Conservation (phyloP, 2,888 invertebrate genomes). For the Eupithecia insigniata region DNA sequence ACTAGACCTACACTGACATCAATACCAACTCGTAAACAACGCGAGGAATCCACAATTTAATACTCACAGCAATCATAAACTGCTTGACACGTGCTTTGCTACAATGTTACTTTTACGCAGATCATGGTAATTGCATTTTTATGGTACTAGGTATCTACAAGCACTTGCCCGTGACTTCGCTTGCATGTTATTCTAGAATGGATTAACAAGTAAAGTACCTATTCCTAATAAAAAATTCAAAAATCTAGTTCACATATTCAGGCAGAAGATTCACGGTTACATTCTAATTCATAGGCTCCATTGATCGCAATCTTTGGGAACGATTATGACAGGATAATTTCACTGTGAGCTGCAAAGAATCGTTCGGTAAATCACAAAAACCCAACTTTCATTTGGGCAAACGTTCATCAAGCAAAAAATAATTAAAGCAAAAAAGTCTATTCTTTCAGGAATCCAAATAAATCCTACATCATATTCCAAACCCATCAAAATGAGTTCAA, state of each 20-base stretch:
- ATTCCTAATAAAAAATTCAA: background rate
- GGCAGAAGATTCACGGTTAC: background rate
- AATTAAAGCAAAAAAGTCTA: too few species aligned
- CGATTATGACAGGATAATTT: background rate
- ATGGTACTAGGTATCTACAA: constrained; percentile 4
- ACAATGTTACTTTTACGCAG: constrained; percentile 28
- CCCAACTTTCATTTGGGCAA: too few species aligned
- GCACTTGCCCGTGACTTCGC: background rate
- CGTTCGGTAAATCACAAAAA: too few species aligned
- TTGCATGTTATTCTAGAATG: background rate
- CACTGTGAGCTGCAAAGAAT: background rate
- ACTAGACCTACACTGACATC: constrained; percentile 26
- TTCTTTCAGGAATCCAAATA: too few species aligned
- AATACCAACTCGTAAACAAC: constrained; percentile 25
- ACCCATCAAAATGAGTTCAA: too few species aligned
- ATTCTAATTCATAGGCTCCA: too few species aligned
- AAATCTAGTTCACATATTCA: background rate
- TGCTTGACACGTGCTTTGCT: constrained; percentile 27
- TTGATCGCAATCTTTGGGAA: too few species aligned
- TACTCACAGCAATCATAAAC: constrained; percentile 28
- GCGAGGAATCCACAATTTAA: constrained; percentile 28
- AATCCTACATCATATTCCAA: too few species aligned
- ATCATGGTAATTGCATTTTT: constrained; percentile 14
- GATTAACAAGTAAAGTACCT: background rate
- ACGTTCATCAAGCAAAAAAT: too few species aligned